Conservation (phyloP, 2,797 vertebrate genomes). For the Micropoecilia bifurca region DNA sequence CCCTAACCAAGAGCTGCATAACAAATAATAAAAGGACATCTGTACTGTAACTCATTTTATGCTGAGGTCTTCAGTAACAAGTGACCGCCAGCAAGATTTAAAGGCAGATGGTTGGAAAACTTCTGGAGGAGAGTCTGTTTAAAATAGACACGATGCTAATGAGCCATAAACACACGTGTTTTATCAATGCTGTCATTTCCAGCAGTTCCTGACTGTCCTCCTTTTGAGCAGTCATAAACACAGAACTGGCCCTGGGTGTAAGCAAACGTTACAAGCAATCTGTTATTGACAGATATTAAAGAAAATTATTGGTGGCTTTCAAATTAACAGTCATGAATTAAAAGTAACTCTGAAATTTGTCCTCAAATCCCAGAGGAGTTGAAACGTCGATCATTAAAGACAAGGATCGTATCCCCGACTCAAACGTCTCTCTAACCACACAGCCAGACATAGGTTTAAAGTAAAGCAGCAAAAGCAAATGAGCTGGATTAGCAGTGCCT, state of each 20-base stretch:
- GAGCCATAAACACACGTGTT: constrained; percentile 39
- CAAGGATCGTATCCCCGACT: too few relatives aligned
- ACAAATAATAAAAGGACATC: constrained; percentile 23
- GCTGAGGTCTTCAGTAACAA: constrained; percentile 23
- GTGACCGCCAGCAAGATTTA: constrained; percentile 26
- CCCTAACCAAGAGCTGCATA: constrained; percentile 43
- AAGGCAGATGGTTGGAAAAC: constrained; percentile 18
- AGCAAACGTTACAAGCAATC: background rate
- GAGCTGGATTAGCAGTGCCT: background rate
- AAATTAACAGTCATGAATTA: background rate
- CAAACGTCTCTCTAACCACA: background rate
- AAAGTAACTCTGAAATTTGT: background rate
- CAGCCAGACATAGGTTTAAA: background rate
- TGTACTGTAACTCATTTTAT: constrained; percentile 28
- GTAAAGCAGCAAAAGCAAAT: background rate
- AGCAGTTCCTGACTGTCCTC: background rate
- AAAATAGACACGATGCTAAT: constrained; percentile 17
- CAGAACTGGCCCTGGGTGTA: background rate
- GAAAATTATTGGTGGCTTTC: background rate
- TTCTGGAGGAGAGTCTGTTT: constrained; percentile 6
- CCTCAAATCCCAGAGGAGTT: background rate
- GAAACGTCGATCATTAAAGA: background rate
- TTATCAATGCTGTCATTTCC: constrained; percentile 23
- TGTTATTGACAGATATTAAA: background rate
- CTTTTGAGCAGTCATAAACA: background rate